These are phyloP conservation scores for Apotomis turbidana DNA, from an alignment of 2,888 invertebrate genomes.

Conservation along the genomic window DNA sequence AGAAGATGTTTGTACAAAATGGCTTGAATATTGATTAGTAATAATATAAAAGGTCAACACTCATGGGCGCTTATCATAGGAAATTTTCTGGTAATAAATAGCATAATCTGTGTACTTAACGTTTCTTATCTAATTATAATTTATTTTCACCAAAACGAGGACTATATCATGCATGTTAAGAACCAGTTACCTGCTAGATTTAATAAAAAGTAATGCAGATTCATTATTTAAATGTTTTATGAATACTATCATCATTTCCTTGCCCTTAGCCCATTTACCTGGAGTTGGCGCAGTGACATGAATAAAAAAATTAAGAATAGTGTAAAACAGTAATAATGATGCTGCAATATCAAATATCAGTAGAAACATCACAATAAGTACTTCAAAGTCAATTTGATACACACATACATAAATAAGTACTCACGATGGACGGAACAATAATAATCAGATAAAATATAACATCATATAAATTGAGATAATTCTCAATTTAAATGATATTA, in stretches of 20 bases:
- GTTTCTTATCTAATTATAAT: conserved; percentile 20
- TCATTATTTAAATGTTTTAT: not conserved
- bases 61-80: conserved; percentile 22
- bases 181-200: conserved; percentile 14
- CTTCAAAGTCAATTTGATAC: not conserved
- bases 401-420: not conserved
- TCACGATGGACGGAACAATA: too few relatives aligned
- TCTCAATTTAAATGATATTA: too few relatives aligned
- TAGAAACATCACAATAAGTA: not conserved
- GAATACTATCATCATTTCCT: too few relatives aligned
- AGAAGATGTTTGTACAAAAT: conserved; percentile 1
- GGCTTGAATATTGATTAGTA: conserved; percentile 27
- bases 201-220: not conserved
- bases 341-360: not conserved
- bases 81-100: conserved; percentile 24
- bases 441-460: too few relatives aligned
- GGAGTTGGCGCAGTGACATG: too few relatives aligned
- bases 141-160: conserved; percentile 13
- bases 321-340: conserved; percentile 2
- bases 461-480: too few relatives aligned
- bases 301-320: not conserved
- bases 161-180: conserved; percentile 24
- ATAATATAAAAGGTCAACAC: conserved; percentile 21
- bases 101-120: conserved; percentile 33
- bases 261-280: too few relatives aligned